Evolutionary conservation across 2,888 invertebrate genomes (phyloP), one percentile per base, ranked within the genome.

Genomic region (Thecophora atra): DNA sequence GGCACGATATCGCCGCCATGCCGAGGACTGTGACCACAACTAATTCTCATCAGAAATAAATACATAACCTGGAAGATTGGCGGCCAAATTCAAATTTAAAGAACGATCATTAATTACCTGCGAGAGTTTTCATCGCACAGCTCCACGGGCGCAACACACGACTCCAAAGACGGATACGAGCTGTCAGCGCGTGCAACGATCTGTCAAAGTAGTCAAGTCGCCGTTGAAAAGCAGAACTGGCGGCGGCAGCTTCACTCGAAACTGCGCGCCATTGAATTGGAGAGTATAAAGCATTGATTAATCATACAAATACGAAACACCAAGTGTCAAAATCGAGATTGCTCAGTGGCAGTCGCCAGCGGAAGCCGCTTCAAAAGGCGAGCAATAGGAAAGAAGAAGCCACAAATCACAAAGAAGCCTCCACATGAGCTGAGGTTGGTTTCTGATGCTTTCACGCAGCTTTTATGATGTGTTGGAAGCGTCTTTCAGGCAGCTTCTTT

Each of bases 21-120:
- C 4, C 11, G n/a, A 47, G 42, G 24, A 37, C n/a, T 42, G 42
- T 7, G 42, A 26, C 28, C 58, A 58, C 26, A 15, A 58, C 26
- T 28, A 58, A 13, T 28, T 7, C 30, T 37, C 58, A 24, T 54
- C 28, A 52, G 54, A 28, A 67, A 37, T 28, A 21, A 37, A 52
- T 37, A 30, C 67, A 21, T 64, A 37, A 15, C 58, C 4, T 26
- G 24, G 28, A 58, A 44, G 62, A 66, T 70, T 64, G 44, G 47
- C 63, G 52, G 58, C 47, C 72, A 75, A 77, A 79, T 70, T 70
- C 52, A 37, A 62, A 67, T 78, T 77, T 78, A 79, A 80, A 78
- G 52, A 78, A 79, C 77, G 77, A 81, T 81, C 82, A 82, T 82
- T 81, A 82, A 82, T 82, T 79, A 82, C 78, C 77, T 79, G 76